Conservation (phyloP, 2,113 vertebrate species). For the Halichoeres trimaculatus region DNA sequence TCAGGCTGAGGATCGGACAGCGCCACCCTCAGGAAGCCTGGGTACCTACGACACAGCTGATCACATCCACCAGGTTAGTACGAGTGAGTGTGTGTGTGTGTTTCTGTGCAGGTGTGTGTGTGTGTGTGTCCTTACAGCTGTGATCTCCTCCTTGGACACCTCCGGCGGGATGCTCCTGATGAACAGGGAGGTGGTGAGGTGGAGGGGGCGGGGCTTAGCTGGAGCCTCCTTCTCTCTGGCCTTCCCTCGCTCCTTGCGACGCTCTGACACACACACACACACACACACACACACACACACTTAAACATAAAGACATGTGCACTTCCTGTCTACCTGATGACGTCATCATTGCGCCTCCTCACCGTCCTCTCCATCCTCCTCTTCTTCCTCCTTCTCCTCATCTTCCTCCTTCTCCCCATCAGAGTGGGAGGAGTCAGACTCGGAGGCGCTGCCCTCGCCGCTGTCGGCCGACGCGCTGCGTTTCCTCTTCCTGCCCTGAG, state of each 20-base stretch:
- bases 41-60: slow-evolving; percentile 89
- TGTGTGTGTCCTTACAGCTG: slow-evolving; percentile 81
- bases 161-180: slow-evolving; percentile 91
- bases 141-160: slow-evolving; percentile 90
- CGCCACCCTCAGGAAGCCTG: slow-evolving; percentile 92
- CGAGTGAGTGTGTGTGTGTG: not conserved
- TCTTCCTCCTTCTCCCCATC: slow-evolving; percentile 71
- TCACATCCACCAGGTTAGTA: not conserved
- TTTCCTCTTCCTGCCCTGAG: slow-evolving; percentile 86
- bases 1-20: slow-evolving; percentile 91
- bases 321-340: not conserved
- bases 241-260: slow-evolving; percentile 68
- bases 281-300: slow-evolving; percentile 4
- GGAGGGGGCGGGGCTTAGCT: slow-evolving; percentile 87
- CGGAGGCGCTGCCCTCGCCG: slow-evolving; percentile 79
- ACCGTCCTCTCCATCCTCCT: slow-evolving; percentile 36
- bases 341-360: not conserved
- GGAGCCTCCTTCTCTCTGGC: slow-evolving; percentile 77
- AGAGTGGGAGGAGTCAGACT: slow-evolving; percentile 83
- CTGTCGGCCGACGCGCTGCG: slow-evolving; percentile 82
- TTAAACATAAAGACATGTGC: slow-evolving; percentile 11
- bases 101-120: slow-evolving; percentile 20
- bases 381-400: slow-evolving; percentile 69
- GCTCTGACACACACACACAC: slow-evolving; percentile 48
- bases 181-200: slow-evolving; percentile 92